phyloP scores from a whole-genome alignment of 53 echinoderm and acorn worm genomes.

The Mesocentrotus franciscanus region DNA sequence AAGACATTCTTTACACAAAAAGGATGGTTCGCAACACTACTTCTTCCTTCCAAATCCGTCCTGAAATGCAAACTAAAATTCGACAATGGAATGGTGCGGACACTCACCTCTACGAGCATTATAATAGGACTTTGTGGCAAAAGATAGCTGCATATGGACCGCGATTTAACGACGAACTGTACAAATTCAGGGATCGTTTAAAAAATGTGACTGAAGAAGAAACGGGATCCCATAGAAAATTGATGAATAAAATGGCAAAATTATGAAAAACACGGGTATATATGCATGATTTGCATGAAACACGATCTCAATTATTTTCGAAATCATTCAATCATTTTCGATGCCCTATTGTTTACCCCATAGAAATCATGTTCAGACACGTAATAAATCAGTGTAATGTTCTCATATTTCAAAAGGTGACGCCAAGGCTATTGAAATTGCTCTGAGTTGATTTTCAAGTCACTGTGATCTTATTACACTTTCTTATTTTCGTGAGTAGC shows the following conservation, averaged over 20 bases:
- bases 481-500: too few species aligned
- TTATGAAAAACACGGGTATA: conserved; percentile 1
- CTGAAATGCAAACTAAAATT: conserved; percentile 55
- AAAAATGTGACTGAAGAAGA: not conserved
- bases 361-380: too few species aligned
- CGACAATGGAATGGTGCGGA: conserved; percentile 69
- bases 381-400: too few species aligned
- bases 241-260: not conserved
- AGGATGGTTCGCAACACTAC: conserved; percentile 46
- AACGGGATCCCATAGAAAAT: not conserved
- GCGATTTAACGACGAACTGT: conserved; percentile 63
- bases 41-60: not conserved
- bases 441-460: too few species aligned
- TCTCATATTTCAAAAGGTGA: too few species aligned
- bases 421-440: too few species aligned
- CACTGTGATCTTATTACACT: too few species aligned
- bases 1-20: conserved; percentile 73
- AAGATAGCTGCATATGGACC: conserved; percentile 72
- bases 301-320: too few species aligned
- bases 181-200: conserved; percentile 55
- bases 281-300: not conserved
- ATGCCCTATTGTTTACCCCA: too few species aligned
- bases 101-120: conserved; percentile 69
- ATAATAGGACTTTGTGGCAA: conserved; percentile 76
- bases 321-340: too few species aligned